Evolutionary conservation across 2,113 vertebrate genomes (phyloP).

Genomic region (Pollachius pollachius): DNA sequence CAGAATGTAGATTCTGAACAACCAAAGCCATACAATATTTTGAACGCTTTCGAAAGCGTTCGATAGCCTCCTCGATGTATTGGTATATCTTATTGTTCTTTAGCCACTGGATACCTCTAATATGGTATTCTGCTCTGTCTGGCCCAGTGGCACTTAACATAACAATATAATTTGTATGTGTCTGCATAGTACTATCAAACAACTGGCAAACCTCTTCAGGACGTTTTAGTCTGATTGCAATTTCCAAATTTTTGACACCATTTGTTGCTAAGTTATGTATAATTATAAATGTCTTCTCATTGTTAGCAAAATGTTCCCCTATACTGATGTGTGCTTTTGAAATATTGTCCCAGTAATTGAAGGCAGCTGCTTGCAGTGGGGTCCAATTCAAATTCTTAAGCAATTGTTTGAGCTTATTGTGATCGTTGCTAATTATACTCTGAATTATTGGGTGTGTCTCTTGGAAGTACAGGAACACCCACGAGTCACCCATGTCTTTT

Average conservation of each 20-base stretch:
- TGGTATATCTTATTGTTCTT: slow-evolving; percentile 33
- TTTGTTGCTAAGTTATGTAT: no score
- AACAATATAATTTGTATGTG: slow-evolving; percentile 13
- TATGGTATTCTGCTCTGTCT: neutral
- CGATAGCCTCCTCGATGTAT: slow-evolving; percentile 24
- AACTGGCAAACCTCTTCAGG: no score
- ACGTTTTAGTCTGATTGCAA: no score
- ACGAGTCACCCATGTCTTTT: no score
- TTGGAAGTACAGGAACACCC: no score
- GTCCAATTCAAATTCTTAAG: no score
- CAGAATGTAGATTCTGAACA: slow-evolving; percentile 6
- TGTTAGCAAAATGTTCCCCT: neutral
- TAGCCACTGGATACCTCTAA: slow-evolving; percentile 41
- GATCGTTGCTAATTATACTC: no score
- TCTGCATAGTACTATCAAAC: no score
- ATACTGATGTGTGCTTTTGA: neutral
- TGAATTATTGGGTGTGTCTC: no score
- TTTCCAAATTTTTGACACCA: no score
- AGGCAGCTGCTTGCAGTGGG: accelerated
- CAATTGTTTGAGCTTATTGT: no score
- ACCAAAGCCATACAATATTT: accelerated
- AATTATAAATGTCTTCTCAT: neutral
- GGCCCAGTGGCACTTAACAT: neutral
- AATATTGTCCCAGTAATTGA: neutral
- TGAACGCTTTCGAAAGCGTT: slow-evolving; percentile 35